Conservation (phyloP, 1,140 invertebrate genomes). For the Brachionus rubens region DNA sequence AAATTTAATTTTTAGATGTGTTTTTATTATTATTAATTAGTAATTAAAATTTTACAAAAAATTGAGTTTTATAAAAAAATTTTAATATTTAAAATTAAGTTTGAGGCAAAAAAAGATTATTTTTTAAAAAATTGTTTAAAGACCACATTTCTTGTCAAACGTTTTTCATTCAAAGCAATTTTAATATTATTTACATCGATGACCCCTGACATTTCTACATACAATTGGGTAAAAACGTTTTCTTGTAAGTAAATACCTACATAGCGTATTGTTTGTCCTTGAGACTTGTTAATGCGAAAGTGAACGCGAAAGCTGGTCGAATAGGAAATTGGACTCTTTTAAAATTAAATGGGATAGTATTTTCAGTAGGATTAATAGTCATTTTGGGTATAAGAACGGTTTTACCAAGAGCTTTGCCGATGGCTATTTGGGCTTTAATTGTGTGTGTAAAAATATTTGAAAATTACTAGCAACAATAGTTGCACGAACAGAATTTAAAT, state of each 20-base stretch:
- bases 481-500: too few relatives aligned
- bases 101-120: too few relatives aligned
- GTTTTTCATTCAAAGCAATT: neutral
- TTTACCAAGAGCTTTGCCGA: constrained; percentile 44
- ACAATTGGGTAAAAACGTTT: constrained; percentile 49
- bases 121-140: too few relatives aligned
- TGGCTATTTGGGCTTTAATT: constrained; percentile 49
- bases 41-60: too few relatives aligned
- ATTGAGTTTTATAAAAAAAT: too few relatives aligned
- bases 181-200: neutral
- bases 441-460: too few relatives aligned
- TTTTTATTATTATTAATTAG: too few relatives aligned
- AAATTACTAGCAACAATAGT: too few relatives aligned
- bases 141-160: neutral
- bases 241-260: constrained; percentile 49
- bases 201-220: constrained; percentile 50
- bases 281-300: constrained; percentile 52
- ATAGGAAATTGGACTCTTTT: constrained; percentile 63
- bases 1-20: too few relatives aligned
- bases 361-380: constrained; percentile 48
- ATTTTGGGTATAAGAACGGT: constrained; percentile 50
- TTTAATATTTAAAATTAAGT: too few relatives aligned
- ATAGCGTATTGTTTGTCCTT: constrained; percentile 50
- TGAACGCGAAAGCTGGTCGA: constrained; percentile 52
- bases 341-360: constrained; percentile 54